Evolutionary conservation across 2,113 vertebrate species (phyloP).

Genomic region (Chlorocebus sabaeus): DNA sequence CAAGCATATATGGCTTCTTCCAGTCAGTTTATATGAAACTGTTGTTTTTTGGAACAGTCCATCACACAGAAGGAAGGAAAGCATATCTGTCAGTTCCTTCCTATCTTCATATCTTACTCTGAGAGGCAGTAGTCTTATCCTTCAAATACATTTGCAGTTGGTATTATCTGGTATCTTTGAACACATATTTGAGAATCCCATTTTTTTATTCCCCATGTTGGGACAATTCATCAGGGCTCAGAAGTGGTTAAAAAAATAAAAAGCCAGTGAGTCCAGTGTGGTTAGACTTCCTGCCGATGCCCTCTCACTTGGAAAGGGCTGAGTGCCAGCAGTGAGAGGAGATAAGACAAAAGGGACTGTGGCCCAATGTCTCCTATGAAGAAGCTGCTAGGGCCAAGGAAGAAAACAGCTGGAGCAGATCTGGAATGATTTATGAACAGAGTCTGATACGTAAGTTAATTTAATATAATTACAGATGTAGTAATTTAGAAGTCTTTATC

Average conservation of each 20-base stretch:
- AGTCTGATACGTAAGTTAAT: neutral
- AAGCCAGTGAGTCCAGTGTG: neutral
- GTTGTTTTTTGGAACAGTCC: neutral
- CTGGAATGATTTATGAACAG: neutral
- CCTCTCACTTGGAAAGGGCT: too few species aligned
- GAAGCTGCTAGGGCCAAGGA: neutral
- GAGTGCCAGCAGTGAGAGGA: neutral
- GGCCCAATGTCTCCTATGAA: neutral
- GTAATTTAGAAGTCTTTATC: neutral
- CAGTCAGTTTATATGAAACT: neutral
- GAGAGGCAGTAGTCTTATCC: neutral
- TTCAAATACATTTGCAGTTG: neutral
- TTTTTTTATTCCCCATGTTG: neutral
- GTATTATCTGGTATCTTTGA: neutral
- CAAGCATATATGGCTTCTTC: neutral
- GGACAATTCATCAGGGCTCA: neutral
- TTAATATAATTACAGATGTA: neutral
- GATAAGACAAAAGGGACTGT: neutral
- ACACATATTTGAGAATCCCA: neutral
- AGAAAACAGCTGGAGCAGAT: neutral
- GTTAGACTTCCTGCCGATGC: neutral
- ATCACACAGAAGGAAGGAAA: neutral
- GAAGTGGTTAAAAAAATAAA: neutral
- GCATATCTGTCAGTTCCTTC: neutral
- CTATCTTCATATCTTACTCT: neutral